A percentile compares a stretch with the other conserved stretches of the same genome.
These are phyloP conservation scores for Promerops cafer DNA, from an alignment of 2,113 vertebrate genomes.

Conservation along the genomic window DNA sequence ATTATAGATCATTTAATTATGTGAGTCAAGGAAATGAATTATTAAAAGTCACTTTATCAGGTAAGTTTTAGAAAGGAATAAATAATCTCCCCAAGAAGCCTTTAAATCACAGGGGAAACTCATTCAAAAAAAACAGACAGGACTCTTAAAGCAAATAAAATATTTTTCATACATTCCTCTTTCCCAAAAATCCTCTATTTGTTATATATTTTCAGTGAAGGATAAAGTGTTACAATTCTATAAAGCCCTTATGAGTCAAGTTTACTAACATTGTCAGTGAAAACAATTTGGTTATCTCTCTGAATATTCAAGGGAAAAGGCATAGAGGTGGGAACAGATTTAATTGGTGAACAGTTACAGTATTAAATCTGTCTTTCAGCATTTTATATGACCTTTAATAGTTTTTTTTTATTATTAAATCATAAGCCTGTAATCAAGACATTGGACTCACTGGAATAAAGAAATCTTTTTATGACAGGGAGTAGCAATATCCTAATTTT, in stretches of 20 bases:
- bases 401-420: background rate
- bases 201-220: background rate
- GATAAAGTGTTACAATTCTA: background rate
- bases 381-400: background rate
- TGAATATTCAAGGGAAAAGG: background rate
- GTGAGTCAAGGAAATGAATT: background rate
- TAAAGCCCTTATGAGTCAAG: background rate
- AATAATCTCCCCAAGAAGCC: background rate
- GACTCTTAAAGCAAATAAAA: background rate
- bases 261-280: background rate
- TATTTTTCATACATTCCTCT: background rate
- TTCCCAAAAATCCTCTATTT: background rate
- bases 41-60: background rate
- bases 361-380: background rate
- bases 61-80: background rate
- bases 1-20: background rate
- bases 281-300: background rate
- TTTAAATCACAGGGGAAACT: background rate
- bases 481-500: background rate
- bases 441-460: background rate
- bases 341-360: background rate
- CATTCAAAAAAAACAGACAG: background rate
- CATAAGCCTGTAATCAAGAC: background rate
- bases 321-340: background rate
- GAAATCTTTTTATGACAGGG: background rate